Evolutionary conservation across 2,797 vertebrate species (phyloP).

Genomic region (Protonibea diacanthus): DNA sequence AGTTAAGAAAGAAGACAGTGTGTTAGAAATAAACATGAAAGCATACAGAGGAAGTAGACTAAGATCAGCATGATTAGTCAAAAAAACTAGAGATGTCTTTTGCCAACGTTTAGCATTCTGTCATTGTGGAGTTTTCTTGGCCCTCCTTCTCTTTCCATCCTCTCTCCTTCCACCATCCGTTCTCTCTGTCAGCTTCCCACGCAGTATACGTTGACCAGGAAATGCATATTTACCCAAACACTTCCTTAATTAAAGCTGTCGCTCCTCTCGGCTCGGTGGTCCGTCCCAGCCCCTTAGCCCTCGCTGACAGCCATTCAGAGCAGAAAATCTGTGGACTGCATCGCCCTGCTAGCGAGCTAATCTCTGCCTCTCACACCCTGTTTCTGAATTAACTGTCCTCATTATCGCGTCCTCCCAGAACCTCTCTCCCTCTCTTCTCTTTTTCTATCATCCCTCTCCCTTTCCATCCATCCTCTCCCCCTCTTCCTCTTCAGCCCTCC

Average conservation of each 20-base stretch:
- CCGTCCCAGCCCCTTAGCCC: conserved; percentile 61
- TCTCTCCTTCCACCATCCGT: background rate
- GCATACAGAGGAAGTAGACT: background rate
- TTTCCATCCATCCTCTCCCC: conserved; percentile 21
- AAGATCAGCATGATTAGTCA: background rate
- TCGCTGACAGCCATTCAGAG: conserved; percentile 76
- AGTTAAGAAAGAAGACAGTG: background rate
- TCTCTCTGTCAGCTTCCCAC: conserved; percentile 27
- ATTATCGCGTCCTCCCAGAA: conserved; percentile 82
- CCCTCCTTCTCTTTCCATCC: background rate
- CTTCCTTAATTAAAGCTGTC: conserved; percentile 79
- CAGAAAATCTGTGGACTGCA: conserved; percentile 81
- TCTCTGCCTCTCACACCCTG: conserved; percentile 80
- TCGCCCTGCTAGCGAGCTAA: conserved; percentile 74
- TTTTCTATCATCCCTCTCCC: conserved; percentile 30
- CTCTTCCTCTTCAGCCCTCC: conserved; percentile 12
- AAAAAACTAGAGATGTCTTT: background rate
- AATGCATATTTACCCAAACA: conserved; percentile 75
- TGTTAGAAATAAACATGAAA: background rate
- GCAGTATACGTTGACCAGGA: conserved; percentile 66
- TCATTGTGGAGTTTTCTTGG: conserved; percentile 2
- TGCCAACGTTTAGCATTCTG: conserved; percentile 5
- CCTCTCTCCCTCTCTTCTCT: conserved; percentile 55
- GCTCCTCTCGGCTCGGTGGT: conserved; percentile 58
- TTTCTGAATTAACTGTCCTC: conserved; percentile 82